phyloP scores from a whole-genome alignment of 2,888 invertebrate genomes.

The Dryocosmus kuriphilus region DNA sequence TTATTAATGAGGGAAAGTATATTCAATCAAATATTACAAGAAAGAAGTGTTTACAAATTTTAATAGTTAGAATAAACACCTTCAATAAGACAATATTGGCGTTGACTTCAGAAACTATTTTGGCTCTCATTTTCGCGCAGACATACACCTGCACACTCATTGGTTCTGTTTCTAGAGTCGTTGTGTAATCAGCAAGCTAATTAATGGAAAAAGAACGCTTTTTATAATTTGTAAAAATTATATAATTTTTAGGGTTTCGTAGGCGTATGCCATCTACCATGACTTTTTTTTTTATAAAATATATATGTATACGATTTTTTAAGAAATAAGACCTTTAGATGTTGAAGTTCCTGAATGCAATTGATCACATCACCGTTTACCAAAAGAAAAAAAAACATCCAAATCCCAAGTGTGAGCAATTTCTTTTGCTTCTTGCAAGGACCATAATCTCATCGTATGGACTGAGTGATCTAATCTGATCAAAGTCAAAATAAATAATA shows the following conservation, averaged over 20 bases:
- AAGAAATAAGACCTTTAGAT: conserved; percentile 74
- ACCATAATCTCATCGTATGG: conserved; percentile 89
- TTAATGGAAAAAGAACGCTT: conserved; percentile 62
- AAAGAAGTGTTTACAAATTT: neutral
- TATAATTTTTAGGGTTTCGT: too few species aligned
- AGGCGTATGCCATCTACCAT: too few species aligned
- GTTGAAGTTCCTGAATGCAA: conserved; percentile 72
- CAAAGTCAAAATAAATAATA: neutral
- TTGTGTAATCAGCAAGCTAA: conserved; percentile 82
- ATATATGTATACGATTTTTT: conserved; percentile 66
- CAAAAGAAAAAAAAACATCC: conserved; percentile 83
- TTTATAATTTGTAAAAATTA: neutral
- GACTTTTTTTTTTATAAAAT: too few species aligned
- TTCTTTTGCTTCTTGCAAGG: conserved; percentile 84
- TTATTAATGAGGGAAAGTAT: neutral
- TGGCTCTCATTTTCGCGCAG: conserved; percentile 89
- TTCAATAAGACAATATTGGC: conserved; percentile 87
- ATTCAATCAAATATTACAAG: neutral
- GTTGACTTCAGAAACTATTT: conserved; percentile 88
- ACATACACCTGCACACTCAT: conserved; percentile 88
- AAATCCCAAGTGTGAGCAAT: conserved; percentile 88
- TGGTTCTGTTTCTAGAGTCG: conserved; percentile 80
- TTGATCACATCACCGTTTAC: conserved; percentile 75
- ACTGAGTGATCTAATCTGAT: conserved; percentile 86
- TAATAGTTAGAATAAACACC: conserved; percentile 76